Conservation (phyloP, 2,113 vertebrate genomes). For the Cepphus grylle region DNA sequence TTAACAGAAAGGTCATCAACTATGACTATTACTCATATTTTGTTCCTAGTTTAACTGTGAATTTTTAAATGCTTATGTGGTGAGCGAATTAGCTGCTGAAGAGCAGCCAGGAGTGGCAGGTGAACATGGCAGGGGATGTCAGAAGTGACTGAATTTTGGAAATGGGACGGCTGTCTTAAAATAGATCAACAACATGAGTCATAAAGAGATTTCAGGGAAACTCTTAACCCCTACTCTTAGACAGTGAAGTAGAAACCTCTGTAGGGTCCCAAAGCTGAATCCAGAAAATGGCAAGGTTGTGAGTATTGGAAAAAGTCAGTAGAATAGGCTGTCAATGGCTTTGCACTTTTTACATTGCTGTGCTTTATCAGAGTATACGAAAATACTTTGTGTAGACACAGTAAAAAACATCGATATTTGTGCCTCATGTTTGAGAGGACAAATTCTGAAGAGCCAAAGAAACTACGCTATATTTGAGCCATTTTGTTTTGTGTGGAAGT, state of each 20-base stretch:
- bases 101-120: slow-evolving; percentile 58
- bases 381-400: neutral
- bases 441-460: neutral
- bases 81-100: slow-evolving; percentile 67
- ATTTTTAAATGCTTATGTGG: slow-evolving; percentile 60
- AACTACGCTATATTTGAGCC: neutral
- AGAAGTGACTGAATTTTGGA: slow-evolving; percentile 68
- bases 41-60: slow-evolving; percentile 45
- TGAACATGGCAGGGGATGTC: slow-evolving; percentile 44
- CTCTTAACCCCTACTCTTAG: neutral
- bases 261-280: neutral
- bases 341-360: neutral
- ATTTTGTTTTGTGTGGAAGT: neutral
- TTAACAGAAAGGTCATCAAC: slow-evolving; percentile 20
- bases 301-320: neutral
- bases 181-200: slow-evolving; percentile 55
- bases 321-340: neutral
- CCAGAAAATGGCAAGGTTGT: neutral
- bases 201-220: slow-evolving; percentile 32
- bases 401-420: neutral
- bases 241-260: neutral
- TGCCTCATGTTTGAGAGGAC: neutral
- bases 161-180: slow-evolving; percentile 65
- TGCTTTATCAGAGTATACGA: neutral
- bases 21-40: slow-evolving; percentile 37